These are phyloP conservation scores for Styela plicata DNA, from an alignment of 23 tunicate species.

Conservation along the genomic window DNA sequence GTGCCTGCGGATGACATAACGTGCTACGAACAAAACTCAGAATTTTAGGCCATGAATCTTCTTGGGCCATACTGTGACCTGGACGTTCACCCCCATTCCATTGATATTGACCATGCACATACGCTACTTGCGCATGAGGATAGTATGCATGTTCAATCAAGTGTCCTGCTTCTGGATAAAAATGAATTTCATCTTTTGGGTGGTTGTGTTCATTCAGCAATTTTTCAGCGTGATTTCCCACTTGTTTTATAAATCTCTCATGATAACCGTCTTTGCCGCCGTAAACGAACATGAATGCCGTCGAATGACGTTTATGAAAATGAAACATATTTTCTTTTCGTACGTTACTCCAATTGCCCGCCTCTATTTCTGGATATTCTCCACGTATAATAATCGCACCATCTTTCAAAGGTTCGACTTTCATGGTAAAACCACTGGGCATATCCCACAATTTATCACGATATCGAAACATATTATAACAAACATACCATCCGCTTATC, in stretches of 20 bases:
- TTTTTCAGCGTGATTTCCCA: conserved; percentile 2
- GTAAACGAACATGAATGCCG: conserved; percentile 18
- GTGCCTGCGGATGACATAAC: too few relatives aligned
- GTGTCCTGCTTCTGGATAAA: conserved; percentile 23
- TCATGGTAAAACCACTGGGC: too few relatives aligned
- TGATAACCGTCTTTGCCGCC: background rate
- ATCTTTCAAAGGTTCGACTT: too few relatives aligned
- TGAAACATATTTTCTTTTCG: too few relatives aligned
- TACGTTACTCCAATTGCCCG: too few relatives aligned
- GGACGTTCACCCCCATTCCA: conserved; percentile 34
- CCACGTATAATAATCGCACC: too few relatives aligned
- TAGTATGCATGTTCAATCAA: conserved; percentile 24
- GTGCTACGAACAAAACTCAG: conserved; percentile 27
- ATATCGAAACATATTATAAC: background rate
- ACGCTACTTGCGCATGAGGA: conserved; percentile 1
- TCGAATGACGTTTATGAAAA: conserved; percentile 21
- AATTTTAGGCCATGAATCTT: conserved; percentile 53
- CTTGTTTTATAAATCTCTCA: background rate
- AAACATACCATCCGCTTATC: background rate
- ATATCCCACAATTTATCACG: background rate
- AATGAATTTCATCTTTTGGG: conserved; percentile 26
- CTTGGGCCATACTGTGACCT: conserved; percentile 56
- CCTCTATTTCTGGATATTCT: too few relatives aligned
- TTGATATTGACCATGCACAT: background rate
- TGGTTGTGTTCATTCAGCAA: conserved; percentile 2